Base-by-base conservation (phyloP, 2,888 invertebrate species). In the Calameuta pallipes region DNA sequence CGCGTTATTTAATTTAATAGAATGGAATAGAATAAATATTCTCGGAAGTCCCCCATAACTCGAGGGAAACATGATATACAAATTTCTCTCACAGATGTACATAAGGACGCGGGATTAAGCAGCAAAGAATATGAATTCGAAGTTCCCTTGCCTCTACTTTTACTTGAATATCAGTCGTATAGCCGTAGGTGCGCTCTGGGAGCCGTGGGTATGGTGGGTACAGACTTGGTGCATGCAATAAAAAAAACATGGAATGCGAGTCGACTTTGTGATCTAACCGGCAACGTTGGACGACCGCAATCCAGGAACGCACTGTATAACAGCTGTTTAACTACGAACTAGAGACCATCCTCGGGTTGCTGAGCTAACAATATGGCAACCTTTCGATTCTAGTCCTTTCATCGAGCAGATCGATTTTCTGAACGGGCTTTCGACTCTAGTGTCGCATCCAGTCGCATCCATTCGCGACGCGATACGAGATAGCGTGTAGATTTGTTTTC, bases 161-260 rank as follows among this genome's bases (percentile, higher is more conserved):
- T 71, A 15, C 71, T 30, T 33, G 6, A 34, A 30, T 30, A 31
- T 30, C 71, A 23, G 12, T n/a, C 9, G 71, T 30, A 23, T 71
- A 76, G 56, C 33, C 75, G 76, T 82, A 80, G 70, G 74, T 34
- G 69, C 74, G 75, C 75, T 30, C 76, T 30, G 73, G 74, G 69
- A 77, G 77, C 78, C 80, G 79, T 78, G 77, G 78, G 76, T 81
- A 80, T 30, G 73, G 23, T 15, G 11, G 30, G 34, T 71, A 31
- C 23, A 71, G 11, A 31, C 73, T 31, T 80, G 81, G 78, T 82
- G 81, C 81, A 81, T 81, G 82, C 81, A 84, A 84, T 80, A 83
- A 84, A 84, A 84, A 84, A 76, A 78, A 83, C 79, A 80, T 81
- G 80, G 82, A 82, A 84, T 85, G 81, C 81, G 76, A 83, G 81